These are phyloP conservation scores for Mythimna loreyi DNA, from an alignment of 2,888 invertebrate species.

Conservation along the genomic window DNA sequence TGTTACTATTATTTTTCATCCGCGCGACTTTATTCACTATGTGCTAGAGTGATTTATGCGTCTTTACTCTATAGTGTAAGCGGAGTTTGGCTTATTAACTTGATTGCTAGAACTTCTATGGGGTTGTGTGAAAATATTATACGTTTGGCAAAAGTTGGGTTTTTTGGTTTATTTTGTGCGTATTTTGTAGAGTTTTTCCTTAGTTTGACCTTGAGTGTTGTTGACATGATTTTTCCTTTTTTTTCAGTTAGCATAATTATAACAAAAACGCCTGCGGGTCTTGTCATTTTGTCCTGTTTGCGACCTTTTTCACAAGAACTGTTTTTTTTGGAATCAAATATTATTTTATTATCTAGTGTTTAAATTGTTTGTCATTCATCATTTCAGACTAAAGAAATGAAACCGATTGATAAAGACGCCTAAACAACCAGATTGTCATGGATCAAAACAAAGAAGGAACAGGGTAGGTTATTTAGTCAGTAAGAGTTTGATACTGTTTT, in stretches of 20 bases:
- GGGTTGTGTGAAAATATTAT: not conserved
- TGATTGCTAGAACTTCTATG: constrained; percentile 49
- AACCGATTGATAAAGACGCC: too few relatives aligned
- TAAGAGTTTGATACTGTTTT: too few relatives aligned
- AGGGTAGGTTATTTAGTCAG: too few relatives aligned
- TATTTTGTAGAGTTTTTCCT: not conserved
- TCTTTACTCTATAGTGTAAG: constrained; percentile 38
- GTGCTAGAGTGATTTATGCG: constrained; percentile 71
- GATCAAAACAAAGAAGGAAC: too few relatives aligned
- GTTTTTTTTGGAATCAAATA: too few relatives aligned
- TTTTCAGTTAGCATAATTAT: not conserved
- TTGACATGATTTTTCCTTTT: not conserved
- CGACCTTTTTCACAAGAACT: too few relatives aligned
- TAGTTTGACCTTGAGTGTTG: not conserved
- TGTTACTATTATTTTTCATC: constrained; percentile 81
- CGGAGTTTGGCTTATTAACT: constrained; percentile 55
- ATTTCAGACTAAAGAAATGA: too few relatives aligned
- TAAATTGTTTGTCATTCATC: too few relatives aligned
- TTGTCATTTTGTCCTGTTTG: too few relatives aligned
- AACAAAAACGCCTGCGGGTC: too few relatives aligned
- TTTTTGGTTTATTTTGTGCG: not conserved
- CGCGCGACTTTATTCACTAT: constrained; percentile 67
- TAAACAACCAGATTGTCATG: too few relatives aligned
- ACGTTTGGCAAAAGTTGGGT: not conserved
- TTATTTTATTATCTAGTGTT: too few relatives aligned